Evolutionary conservation across 2,797 vertebrate species (phyloP).

Genomic region (Neosilurus hyrtlii): DNA sequence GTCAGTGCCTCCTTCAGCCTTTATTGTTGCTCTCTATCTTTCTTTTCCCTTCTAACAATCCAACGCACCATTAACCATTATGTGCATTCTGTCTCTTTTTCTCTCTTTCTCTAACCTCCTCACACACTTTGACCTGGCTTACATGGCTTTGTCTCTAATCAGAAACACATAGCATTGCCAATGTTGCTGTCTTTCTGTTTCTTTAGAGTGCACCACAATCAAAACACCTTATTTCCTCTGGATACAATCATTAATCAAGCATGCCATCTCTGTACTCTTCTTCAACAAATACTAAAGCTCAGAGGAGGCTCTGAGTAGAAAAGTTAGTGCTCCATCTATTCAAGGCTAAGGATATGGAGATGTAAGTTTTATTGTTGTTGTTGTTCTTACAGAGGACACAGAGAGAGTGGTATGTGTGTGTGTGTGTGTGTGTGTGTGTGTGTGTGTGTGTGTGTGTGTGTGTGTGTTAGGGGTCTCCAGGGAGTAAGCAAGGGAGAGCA

Average conservation of each 20-base stretch:
- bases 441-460: too few relatives aligned
- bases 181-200: neutral
- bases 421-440: neutral
- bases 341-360: neutral
- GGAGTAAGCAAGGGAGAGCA: neutral
- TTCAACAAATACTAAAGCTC: neutral
- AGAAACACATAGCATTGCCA: neutral
- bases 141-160: neutral
- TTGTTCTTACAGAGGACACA: slow-evolving; percentile 3
- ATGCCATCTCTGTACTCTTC: neutral
- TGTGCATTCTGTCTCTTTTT: neutral
- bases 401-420: neutral
- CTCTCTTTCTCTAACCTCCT: slow-evolving; percentile 16
- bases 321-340: neutral
- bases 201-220: neutral
- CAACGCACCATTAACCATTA: slow-evolving; percentile 2
- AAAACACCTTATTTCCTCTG: slow-evolving; percentile 2
- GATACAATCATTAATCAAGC: slow-evolving; percentile 11
- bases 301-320: neutral
- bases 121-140: neutral
- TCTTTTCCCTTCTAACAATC: neutral
- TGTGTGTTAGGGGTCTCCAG: neutral
- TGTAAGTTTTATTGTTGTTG: neutral
- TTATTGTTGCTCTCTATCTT: neutral
- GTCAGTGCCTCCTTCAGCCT: neutral